These are phyloP conservation scores for Malurus cyaneus DNA, from an alignment of 2,113 vertebrate genomes.

Conservation along the genomic window DNA sequence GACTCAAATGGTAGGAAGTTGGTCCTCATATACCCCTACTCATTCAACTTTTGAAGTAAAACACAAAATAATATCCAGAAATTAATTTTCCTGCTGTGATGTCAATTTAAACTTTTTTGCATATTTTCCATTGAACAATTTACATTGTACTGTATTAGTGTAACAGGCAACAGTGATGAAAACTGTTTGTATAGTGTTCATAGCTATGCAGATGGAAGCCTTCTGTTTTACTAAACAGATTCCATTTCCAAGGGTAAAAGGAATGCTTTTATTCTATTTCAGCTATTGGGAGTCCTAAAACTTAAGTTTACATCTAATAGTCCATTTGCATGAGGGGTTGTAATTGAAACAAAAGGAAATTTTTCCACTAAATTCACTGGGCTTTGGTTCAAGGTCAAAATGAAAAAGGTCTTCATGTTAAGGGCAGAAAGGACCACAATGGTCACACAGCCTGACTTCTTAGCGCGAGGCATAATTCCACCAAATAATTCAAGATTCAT, in stretches of 20 bases:
- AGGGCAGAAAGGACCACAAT: neutral
- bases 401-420: neutral
- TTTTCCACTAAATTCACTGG: neutral
- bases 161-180: neutral
- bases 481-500: neutral
- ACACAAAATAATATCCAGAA: neutral
- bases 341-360: neutral
- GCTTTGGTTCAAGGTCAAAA: neutral
- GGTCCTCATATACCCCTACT: neutral
- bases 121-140: neutral
- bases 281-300: neutral
- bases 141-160: neutral
- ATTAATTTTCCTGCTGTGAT: neutral
- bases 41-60: neutral
- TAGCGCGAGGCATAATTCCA: neutral
- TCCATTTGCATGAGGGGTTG: neutral
- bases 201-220: neutral
- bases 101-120: neutral
- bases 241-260: neutral
- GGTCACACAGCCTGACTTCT: neutral
- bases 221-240: neutral
- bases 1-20: neutral
- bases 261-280: neutral
- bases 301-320: neutral
- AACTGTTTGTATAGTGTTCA: neutral